Base-by-base conservation (phyloP, 2,113 vertebrate genomes). In the Apus apus region DNA sequence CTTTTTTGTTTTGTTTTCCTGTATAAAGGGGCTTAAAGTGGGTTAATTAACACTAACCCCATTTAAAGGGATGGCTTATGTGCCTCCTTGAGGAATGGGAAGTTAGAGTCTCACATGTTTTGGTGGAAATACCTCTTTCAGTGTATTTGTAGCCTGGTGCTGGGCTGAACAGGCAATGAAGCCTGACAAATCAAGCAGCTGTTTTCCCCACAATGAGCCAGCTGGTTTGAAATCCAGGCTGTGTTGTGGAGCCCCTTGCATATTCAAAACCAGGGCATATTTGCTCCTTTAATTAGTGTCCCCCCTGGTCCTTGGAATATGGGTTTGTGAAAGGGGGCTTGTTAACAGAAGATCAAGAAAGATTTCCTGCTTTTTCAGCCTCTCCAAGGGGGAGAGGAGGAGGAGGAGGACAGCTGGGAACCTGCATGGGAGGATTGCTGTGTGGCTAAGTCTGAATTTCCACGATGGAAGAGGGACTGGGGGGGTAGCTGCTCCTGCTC, bases 101-200 rank as follows among this genome's bases (percentile, higher is more conserved):
- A 30, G 74, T 58, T 62, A 1, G 8, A 19, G 17, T 34, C 68
- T 85, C 4, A 0, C 43, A 32, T 90, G 86, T 85, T 70, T n/a
- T 87, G 65, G 70, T 89, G 66, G 70, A 78, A 82, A 75, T 61
- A 53, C 60, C 34, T 32, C 56, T 83, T 54, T 84, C 50, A 66
- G 79, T 58, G 71, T 62, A 5, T 83, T 46, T 34, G 38, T 27
- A 51, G 80, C 75, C 58, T 0, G 6, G 66, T 53, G 80, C 50
- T 53, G 77, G 65, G 58, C 74, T 93, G 89, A 53, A 36, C 62
- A 32, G 74, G 78, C 87, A 66, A 0, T n/a, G 87, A 65, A 87
- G 93, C 91, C 91, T 94, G 89, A 85, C 90, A 92, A 93, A 93
- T 85, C 62, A 36, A 91, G 94, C 95, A 96, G 93, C 95, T 96